Evolutionary conservation across 2,113 vertebrate species (phyloP).

Genomic region (Euleptes europaea): DNA sequence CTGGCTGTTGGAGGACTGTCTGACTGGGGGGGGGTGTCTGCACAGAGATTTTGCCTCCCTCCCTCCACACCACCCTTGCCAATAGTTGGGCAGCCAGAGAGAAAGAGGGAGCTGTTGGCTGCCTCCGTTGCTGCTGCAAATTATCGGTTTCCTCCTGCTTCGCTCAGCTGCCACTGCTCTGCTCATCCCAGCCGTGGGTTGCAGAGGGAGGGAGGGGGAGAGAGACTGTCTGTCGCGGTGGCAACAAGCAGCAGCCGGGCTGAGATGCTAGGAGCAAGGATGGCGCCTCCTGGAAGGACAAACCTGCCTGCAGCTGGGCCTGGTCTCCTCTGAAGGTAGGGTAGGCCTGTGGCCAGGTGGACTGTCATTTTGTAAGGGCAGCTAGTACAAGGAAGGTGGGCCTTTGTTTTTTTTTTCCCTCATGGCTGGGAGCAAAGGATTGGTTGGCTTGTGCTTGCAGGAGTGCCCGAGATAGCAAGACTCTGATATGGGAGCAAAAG

Average conservation of each 20-base stretch:
- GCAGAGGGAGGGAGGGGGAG: constrained; percentile 38
- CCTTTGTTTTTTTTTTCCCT: no score
- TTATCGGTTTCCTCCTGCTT: neutral
- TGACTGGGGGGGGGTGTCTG: neutral
- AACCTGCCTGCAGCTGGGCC: constrained; percentile 18
- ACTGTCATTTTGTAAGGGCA: neutral
- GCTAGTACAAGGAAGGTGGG: no score
- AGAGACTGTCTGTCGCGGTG: constrained; percentile 51
- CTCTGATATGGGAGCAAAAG: no score
- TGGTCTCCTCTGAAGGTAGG: constrained; percentile 60
- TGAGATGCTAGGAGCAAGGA: constrained; percentile 48
- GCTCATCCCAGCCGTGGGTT: constrained; percentile 23
- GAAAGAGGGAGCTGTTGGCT: neutral
- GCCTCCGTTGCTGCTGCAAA: neutral
- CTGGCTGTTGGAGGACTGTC: neutral
- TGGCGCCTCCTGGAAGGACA: constrained; percentile 51
- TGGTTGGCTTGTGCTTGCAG: no score
- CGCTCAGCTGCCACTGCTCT: neutral
- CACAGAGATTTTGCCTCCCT: neutral
- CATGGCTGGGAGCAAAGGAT: no score
- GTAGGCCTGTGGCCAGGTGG: constrained; percentile 38
- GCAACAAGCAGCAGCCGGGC: constrained; percentile 54
- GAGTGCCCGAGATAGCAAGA: no score
- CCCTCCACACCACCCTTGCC: neutral
- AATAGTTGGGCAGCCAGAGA: neutral